Conservation (phyloP, 2,113 vertebrate species). For the Spheniscus mendiculus region DNA sequence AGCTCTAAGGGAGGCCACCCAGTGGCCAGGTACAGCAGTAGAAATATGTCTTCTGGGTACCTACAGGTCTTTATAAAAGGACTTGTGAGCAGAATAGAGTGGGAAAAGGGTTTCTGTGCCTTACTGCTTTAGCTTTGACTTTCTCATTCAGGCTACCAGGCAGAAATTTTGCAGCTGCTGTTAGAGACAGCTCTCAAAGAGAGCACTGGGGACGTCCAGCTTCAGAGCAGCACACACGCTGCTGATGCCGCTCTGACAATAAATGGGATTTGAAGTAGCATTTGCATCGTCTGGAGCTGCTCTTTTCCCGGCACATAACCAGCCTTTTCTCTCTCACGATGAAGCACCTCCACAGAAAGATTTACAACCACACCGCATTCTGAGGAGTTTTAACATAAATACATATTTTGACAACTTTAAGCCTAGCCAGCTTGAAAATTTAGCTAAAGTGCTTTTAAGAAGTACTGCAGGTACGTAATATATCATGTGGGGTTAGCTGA, state of each 20-base stretch:
- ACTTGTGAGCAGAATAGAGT: background rate
- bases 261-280: background rate
- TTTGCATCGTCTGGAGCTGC: background rate
- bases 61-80: background rate
- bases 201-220: background rate
- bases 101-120: background rate
- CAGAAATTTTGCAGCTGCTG: background rate
- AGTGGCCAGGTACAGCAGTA: background rate
- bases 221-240: background rate
- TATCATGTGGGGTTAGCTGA: slow-evolving; percentile 7
- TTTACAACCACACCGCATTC: background rate
- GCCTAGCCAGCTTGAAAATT: background rate
- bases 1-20: background rate
- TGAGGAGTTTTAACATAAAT: background rate
- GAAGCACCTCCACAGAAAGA: background rate
- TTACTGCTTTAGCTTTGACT: background rate
- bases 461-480: background rate
- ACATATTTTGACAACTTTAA: slow-evolving; percentile 17
- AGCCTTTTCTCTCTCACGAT: background rate
- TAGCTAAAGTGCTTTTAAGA: slow-evolving; percentile 11
- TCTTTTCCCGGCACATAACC: background rate
- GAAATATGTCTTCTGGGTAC: background rate
- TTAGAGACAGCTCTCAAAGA: background rate
- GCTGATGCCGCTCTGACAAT: background rate
- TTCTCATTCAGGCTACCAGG: background rate